Percentiles rank a stretch among this genome's conserved stretches.
Conservation (phyloP, 2,113 vertebrate species). For the Dromas ardeola region DNA sequence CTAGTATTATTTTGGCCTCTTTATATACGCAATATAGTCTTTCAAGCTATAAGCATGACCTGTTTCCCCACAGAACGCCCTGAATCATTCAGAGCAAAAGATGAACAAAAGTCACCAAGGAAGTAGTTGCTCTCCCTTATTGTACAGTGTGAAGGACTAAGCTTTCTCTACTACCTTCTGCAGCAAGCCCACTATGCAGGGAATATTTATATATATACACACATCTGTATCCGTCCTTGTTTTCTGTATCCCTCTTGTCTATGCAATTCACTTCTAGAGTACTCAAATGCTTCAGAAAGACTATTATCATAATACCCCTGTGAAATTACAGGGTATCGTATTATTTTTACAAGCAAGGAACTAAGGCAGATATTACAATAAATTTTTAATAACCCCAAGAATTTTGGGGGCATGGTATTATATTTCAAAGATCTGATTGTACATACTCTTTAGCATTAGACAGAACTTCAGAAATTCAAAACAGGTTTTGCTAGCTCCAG, state of each 20-base stretch:
- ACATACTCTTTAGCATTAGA: background rate
- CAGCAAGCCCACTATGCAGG: background rate
- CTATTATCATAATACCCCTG: background rate
- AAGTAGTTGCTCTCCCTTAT: background rate
- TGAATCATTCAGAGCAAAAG: background rate
- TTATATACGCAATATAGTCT: too few relatives aligned
- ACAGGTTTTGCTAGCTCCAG: background rate
- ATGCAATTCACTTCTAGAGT: background rate
- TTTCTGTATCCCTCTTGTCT: background rate
- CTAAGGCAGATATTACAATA: background rate
- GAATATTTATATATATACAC: background rate
- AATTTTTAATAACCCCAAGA: background rate
- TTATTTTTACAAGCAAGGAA: background rate
- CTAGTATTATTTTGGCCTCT: background rate
- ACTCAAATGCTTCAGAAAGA: background rate
- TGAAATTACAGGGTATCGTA: background rate
- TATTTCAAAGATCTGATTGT: background rate
- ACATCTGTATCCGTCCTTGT: too few relatives aligned
- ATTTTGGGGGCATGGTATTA: background rate
- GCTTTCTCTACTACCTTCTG: background rate
- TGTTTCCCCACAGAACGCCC: background rate
- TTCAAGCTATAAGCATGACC: background rate
- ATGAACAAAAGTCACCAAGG: background rate
- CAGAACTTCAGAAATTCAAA: background rate
- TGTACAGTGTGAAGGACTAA: background rate